A percentile compares a stretch with the other conserved stretches of the same genome.
Evolutionary conservation across 2,113 vertebrate genomes (phyloP).

Genomic region (Corythoichthys intestinalis): DNA sequence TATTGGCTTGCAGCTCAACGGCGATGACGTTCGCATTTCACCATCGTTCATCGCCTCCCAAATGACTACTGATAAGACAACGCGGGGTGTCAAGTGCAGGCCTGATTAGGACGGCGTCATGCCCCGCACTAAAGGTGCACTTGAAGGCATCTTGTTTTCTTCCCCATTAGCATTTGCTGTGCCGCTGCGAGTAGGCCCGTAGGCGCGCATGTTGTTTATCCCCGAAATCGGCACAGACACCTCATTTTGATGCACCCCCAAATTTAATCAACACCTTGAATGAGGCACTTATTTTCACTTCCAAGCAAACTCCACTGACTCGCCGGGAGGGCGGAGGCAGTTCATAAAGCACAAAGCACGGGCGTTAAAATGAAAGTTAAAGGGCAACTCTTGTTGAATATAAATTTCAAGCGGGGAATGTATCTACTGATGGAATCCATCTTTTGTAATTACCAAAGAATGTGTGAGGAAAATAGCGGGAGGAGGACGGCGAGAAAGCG

Average conservation of each 20-base stretch:
- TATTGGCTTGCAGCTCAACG: no score
- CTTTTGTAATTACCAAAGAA: constrained; percentile 68
- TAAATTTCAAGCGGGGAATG: constrained; percentile 48
- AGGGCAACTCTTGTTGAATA: constrained; percentile 48
- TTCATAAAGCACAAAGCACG: constrained; percentile 45
- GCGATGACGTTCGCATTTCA: background rate
- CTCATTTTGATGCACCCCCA: constrained; percentile 39
- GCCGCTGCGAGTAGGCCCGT: constrained; percentile 17
- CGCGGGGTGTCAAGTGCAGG: constrained; percentile 29
- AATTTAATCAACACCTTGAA: constrained; percentile 59
- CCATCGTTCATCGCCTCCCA: background rate
- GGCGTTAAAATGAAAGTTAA: constrained; percentile 60
- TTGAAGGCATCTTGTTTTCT: constrained; percentile 22
- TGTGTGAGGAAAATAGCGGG: constrained; percentile 35
- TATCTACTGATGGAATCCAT: constrained; percentile 51
- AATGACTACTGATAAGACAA: constrained; percentile 22
- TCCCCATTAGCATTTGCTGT: constrained; percentile 4
- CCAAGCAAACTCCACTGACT: constrained; percentile 43
- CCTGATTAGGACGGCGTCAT: constrained; percentile 38
- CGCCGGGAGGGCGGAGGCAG: constrained; percentile 9
- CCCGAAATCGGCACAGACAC: constrained; percentile 31
- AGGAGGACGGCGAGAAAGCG: constrained; percentile 35
- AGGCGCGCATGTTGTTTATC: constrained; percentile 28
- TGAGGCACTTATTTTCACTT: constrained; percentile 49
- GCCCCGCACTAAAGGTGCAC: constrained; percentile 22